Conservation (phyloP, 2,888 invertebrate genomes). For the Trissolcus japonicus region DNA sequence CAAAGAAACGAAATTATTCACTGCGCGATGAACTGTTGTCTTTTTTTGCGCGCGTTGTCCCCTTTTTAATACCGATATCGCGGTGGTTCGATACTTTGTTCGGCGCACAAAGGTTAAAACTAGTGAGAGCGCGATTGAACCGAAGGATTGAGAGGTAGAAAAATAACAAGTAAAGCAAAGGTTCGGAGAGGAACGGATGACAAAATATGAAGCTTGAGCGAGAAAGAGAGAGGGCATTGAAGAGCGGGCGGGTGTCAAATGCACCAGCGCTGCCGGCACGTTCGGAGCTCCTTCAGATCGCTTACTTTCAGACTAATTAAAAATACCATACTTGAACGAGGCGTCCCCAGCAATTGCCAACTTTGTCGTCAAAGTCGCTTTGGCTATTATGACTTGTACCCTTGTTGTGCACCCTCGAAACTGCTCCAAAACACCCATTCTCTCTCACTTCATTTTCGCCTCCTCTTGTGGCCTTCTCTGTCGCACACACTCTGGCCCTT, state of each 20-base stretch:
- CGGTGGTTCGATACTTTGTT: constrained; percentile 45
- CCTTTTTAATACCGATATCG: constrained; percentile 41
- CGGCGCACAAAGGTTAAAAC: constrained; percentile 36
- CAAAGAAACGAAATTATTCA: constrained; percentile 12
- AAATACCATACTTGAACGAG: constrained; percentile 46
- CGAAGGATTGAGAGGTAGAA: constrained; percentile 34
- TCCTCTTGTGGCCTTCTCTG: not conserved
- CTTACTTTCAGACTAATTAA: constrained; percentile 54
- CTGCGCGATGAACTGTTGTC: constrained; percentile 9
- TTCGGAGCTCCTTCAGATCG: constrained; percentile 28
- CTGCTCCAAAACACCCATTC: constrained; percentile 22
- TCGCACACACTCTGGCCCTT: constrained; percentile 26
- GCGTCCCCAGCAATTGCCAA: constrained; percentile 49
- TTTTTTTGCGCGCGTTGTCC: constrained; percentile 9
- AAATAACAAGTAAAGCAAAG: constrained; percentile 34
- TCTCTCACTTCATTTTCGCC: constrained; percentile 3
- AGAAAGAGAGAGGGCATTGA: constrained; percentile 7
- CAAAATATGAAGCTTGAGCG: constrained; percentile 13
- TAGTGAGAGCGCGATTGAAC: constrained; percentile 29
- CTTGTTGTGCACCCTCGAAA: constrained; percentile 41
- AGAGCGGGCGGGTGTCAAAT: constrained; percentile 34
- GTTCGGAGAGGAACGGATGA: constrained; percentile 19
- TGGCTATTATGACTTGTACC: constrained; percentile 30
- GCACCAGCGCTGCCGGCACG: constrained; percentile 11
- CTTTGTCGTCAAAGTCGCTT: constrained; percentile 51